These are phyloP conservation scores for Belgica antarctica DNA, from an alignment of 2,888 invertebrate species.

Conservation along the genomic window DNA sequence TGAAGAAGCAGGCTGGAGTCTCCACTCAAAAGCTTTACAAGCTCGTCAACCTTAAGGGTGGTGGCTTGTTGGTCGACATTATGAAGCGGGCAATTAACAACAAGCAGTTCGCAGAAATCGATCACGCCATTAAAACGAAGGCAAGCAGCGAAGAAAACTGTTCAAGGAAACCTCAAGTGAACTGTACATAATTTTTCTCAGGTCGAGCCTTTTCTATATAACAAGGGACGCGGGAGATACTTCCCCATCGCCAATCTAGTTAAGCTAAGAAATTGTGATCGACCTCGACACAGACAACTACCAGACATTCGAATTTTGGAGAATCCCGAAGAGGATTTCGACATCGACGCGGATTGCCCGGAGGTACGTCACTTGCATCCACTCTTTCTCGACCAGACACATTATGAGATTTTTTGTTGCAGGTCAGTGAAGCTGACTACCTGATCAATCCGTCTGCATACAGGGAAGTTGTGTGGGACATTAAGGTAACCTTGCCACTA, in stretches of 20 bases:
- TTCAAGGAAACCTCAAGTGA: background rate
- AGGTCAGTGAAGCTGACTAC: constrained; percentile 59
- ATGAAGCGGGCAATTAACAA: constrained; percentile 88
- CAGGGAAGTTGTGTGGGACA: constrained; percentile 86
- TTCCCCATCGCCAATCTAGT: constrained; percentile 88
- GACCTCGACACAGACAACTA: constrained; percentile 75
- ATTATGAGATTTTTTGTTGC: constrained; percentile 10
- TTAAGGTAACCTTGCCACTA: constrained; percentile 58
- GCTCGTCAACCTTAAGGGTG: constrained; percentile 87
- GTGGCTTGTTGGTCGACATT: constrained; percentile 88
- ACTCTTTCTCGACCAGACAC: no score
- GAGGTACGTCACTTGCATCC: no score
- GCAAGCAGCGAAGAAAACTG: constrained; percentile 47
- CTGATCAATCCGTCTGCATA: constrained; percentile 68
- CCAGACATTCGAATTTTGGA: constrained; percentile 75
- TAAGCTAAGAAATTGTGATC: constrained; percentile 79
- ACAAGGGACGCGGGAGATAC: constrained; percentile 86
- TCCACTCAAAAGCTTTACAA: constrained; percentile 82
- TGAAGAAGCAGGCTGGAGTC: constrained; percentile 91
- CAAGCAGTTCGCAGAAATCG: constrained; percentile 87
- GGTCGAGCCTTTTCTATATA: constrained; percentile 89
- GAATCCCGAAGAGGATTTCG: constrained; percentile 81
- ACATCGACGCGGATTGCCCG: constrained; percentile 74
- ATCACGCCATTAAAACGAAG: constrained; percentile 87
- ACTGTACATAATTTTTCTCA: background rate